Base-by-base conservation (phyloP, 1,140 invertebrate genomes). In the Oncopeltus fasciatus region DNA sequence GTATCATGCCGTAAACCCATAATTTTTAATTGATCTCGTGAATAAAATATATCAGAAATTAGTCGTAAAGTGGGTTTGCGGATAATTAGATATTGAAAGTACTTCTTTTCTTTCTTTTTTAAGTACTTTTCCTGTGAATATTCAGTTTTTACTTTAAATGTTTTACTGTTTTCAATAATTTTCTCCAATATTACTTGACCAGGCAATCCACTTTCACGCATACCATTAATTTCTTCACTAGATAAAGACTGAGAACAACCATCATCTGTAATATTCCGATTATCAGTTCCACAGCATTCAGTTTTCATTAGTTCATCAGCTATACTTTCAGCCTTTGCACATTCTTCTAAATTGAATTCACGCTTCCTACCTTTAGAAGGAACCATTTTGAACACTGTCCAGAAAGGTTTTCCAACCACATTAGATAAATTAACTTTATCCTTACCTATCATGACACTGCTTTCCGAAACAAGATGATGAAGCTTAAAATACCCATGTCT, bases 51-150 rank as follows among this genome's bases (percentile, higher is more conserved):
- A 66, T 92, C 84, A 18, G 83, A 75, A 27, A 96, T 73, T 1
- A 86, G 71, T 53, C 85, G 74, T 60, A 93, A 79, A 28, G 79
- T 88, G 0, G 92, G 89, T 69, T 80, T 83, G 16, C 83, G 74
- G 33, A 93, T 79, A 62, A 84, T 83, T 20, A 92, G 73, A 69
- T 82, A 87, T 68, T 88, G 84, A 71, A 82, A 87, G 73, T 94
- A 95, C 72, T 95, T 95, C 65, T 86, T 87, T 67, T 91, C 87
- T 73, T 97, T 97, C 71, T 96, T 96, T 56, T 85, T 87, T 8
- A 97, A 79, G 72, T 96, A 97, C 72, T 97, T 97, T 67, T 92
- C 87, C 73, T 96, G 91, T 0, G 92, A 89, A 72, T 86, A 96
- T 69, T 88, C 88, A 1, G 92, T 96, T 78, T 95, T 95, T 29